These are phyloP conservation scores for Alosa sapidissima DNA, from an alignment of 2,797 vertebrate genomes.

Conservation along the genomic window DNA sequence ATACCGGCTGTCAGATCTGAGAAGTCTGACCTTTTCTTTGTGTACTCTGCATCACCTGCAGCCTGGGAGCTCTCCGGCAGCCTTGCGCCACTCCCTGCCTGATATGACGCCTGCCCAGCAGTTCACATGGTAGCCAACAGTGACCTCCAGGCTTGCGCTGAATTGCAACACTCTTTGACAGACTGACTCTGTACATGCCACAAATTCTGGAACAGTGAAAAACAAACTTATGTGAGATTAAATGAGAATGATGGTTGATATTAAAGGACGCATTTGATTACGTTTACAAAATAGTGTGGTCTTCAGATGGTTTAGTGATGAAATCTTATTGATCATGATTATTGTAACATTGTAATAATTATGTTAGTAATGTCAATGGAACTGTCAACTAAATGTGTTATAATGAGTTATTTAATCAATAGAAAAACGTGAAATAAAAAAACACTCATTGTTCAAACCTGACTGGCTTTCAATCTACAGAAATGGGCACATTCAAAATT, in stretches of 20 bases:
- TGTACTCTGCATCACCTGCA: constrained; percentile 59
- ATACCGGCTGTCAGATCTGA: constrained; percentile 73
- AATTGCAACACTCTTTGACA: neutral
- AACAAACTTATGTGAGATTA: neutral
- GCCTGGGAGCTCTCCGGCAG: constrained; percentile 42
- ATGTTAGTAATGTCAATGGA: neutral
- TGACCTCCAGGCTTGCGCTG: constrained; percentile 21
- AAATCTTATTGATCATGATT: neutral
- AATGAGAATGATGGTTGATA: neutral
- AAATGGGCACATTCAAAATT: neutral
- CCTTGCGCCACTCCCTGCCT: constrained; percentile 21
- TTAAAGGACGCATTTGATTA: neutral
- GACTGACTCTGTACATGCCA: neutral
- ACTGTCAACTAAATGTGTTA: neutral
- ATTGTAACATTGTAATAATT: neutral
- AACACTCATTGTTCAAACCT: neutral
- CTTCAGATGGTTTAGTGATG: neutral
- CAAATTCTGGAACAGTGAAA: neutral
- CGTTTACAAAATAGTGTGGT: neutral
- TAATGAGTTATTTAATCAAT: neutral
- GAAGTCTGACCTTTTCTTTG: constrained; percentile 69
- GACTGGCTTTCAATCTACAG: neutral
- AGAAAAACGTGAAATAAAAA: neutral
- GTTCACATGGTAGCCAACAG: constrained; percentile 35
- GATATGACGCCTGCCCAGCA: constrained; percentile 31